phyloP scores from a whole-genome alignment of 2,888 invertebrate genomes.

The Aphrophora alni region DNA sequence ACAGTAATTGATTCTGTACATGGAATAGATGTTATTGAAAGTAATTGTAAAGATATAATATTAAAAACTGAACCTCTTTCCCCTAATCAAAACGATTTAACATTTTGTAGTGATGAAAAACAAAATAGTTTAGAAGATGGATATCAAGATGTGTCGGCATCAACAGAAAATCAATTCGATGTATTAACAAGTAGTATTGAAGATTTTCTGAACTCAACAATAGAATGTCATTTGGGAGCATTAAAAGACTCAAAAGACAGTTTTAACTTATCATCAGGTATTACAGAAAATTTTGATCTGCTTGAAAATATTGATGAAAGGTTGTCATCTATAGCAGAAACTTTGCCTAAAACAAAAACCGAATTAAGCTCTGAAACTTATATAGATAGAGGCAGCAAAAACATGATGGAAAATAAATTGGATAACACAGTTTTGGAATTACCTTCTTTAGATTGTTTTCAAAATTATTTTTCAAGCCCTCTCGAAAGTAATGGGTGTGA shows the following conservation, averaged over 20 bases:
- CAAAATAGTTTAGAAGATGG: background rate
- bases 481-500: background rate
- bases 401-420: background rate
- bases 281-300: background rate
- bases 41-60: background rate
- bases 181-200: background rate
- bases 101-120: background rate
- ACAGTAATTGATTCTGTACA: no score
- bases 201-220: background rate
- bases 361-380: background rate
- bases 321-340: background rate
- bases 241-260: background rate
- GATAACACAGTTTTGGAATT: background rate
- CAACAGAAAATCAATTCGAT: background rate
- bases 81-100: background rate
- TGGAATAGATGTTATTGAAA: background rate
- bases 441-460: background rate
- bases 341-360: background rate
- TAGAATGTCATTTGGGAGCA: background rate
- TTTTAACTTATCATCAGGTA: background rate
- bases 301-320: background rate
- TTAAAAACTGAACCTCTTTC: background rate
- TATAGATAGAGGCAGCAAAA: background rate
- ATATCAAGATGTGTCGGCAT: background rate
- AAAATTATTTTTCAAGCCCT: background rate